Conservation (phyloP, 2,113 vertebrate genomes). For the Seriola quinqueradiata region DNA sequence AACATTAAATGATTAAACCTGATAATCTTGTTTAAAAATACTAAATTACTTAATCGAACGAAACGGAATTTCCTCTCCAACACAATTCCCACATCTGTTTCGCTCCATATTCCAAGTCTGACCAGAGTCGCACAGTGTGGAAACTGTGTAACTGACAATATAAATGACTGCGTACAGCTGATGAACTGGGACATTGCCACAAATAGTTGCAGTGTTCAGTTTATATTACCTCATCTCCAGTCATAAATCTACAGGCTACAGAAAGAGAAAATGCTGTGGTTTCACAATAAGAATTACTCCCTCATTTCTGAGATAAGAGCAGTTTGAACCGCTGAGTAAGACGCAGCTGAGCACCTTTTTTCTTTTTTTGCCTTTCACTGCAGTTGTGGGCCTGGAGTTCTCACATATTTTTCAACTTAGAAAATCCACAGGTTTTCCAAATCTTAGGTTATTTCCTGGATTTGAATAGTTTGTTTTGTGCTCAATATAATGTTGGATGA, state of each 20-base stretch:
- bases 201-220: constrained; percentile 37
- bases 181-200: constrained; percentile 40
- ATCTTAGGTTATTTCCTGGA: constrained; percentile 11
- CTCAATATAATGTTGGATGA: not conserved
- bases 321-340: constrained; percentile 3
- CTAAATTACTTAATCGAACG: constrained; percentile 35
- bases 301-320: constrained; percentile 20
- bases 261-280: constrained; percentile 5
- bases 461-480: constrained; percentile 3
- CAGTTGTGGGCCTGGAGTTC: not conserved
- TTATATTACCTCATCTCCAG: constrained; percentile 56
- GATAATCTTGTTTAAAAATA: constrained; percentile 3
- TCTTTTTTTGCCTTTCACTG: not conserved
- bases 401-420: constrained; percentile 6
- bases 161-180: constrained; percentile 61
- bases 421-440: not conserved
- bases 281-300: constrained; percentile 11
- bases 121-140: constrained; percentile 24
- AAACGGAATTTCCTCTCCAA: not conserved
- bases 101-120: constrained; percentile 26
- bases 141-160: constrained; percentile 40
- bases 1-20: not conserved
- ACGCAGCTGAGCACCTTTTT: not conserved
- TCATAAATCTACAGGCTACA: constrained; percentile 31
- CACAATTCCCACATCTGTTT: constrained; percentile 59